phyloP scores from a whole-genome alignment of 2,113 vertebrate species.

The Bucco capensis region DNA sequence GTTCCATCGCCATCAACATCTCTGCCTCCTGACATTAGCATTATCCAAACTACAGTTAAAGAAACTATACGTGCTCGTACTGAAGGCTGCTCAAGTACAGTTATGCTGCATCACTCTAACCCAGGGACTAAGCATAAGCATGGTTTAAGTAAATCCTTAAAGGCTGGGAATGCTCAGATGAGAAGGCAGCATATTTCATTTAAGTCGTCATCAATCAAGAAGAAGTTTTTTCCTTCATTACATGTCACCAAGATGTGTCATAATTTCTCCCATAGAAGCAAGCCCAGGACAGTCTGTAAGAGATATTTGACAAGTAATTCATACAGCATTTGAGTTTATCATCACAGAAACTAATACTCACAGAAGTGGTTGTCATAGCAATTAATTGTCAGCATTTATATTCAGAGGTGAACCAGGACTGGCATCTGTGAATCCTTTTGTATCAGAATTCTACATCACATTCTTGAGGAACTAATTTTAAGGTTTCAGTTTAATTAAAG shows the following conservation, averaged over 20 bases:
- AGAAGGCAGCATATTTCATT: background rate
- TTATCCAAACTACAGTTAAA: background rate
- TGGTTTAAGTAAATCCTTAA: background rate
- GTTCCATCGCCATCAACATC: background rate
- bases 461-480: background rate
- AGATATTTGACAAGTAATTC: background rate
- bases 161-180: background rate
- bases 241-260: background rate
- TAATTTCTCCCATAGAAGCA: background rate
- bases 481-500: background rate
- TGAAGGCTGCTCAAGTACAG: background rate
- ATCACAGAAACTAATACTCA: background rate
- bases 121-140: background rate
- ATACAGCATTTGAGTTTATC: background rate
- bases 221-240: background rate
- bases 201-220: background rate
- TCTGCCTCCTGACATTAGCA: background rate
- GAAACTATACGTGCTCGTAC: background rate
- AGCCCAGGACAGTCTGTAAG: background rate
- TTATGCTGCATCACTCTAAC: background rate
- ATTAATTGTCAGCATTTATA: background rate
- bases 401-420: background rate
- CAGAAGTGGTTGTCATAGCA: background rate
- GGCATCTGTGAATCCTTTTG: background rate
- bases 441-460: background rate